A percentile compares a stretch with the other conserved stretches of the same genome.
These are phyloP conservation scores for Apocheima hispidaria DNA, from an alignment of 2,888 invertebrate species.

Conservation along the genomic window DNA sequence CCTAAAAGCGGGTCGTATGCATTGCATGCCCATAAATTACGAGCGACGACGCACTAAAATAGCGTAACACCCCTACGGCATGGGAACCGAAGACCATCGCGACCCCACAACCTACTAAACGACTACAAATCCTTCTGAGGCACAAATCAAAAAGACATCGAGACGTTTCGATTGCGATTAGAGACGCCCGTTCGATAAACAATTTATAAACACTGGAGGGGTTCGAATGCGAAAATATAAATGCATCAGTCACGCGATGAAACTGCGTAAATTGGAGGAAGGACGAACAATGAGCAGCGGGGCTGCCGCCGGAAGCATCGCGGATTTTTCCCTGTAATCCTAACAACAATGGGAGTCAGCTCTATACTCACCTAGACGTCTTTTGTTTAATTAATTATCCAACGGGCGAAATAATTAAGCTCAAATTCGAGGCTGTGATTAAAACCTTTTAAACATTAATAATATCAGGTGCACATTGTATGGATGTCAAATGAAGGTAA, in stretches of 20 bases:
- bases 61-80: slow-evolving; percentile 84
- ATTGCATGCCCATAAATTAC: slow-evolving; percentile 82
- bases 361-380: slow-evolving; percentile 71
- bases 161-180: slow-evolving; percentile 70
- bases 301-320: slow-evolving; percentile 70
- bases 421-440: slow-evolving; percentile 72
- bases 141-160: slow-evolving; percentile 82
- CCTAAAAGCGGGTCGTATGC: slow-evolving; percentile 76
- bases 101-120: slow-evolving; percentile 72
- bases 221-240: slow-evolving; percentile 71
- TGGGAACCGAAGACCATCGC: slow-evolving; percentile 71
- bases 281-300: slow-evolving; percentile 68
- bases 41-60: slow-evolving; percentile 80
- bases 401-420: slow-evolving; percentile 79
- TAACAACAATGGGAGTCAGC: slow-evolving; percentile 71
- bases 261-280: slow-evolving; percentile 71
- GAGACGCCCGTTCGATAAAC: slow-evolving; percentile 80
- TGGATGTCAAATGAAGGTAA: slow-evolving; percentile 67
- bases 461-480: slow-evolving; percentile 72
- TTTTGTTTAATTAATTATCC: slow-evolving; percentile 83
- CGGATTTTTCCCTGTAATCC: slow-evolving; percentile 78
- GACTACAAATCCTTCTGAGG: slow-evolving; percentile 77
- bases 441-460: slow-evolving; percentile 69
- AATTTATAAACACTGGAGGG: slow-evolving; percentile 73
- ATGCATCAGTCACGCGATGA: slow-evolving; percentile 76